Evolutionary conservation across 2,113 vertebrate species (phyloP).

Genomic region (Oryzias melastigma): DNA sequence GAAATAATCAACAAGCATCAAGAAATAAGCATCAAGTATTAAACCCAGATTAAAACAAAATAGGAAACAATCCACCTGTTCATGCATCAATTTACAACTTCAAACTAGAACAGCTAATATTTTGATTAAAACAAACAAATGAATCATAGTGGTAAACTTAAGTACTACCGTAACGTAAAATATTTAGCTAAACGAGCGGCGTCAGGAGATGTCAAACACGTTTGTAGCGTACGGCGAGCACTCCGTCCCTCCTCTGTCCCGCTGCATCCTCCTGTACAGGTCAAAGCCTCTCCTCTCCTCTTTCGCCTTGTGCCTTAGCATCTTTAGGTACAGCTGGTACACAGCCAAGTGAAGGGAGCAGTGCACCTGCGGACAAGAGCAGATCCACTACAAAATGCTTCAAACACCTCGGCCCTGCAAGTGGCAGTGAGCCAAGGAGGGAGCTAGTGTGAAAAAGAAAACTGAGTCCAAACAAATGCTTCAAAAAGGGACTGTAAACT

Average conservation of each 20-base stretch:
- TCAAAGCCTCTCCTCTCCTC: conserved; percentile 39
- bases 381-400: conserved; percentile 60
- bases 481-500: conserved; percentile 28
- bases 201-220: conserved; percentile 34
- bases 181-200: neutral
- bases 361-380: conserved; percentile 73
- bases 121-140: conserved; percentile 10
- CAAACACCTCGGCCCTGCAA: conserved; percentile 32
- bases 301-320: conserved; percentile 41
- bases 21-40: neutral
- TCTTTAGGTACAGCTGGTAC: conserved; percentile 65
- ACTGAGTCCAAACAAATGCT: conserved; percentile 7
- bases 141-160: conserved; percentile 5
- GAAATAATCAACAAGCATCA: neutral
- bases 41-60: neutral
- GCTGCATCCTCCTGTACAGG: conserved; percentile 57
- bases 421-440: conserved; percentile 31
- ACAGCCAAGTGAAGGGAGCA: conserved; percentile 73
- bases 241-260: conserved; percentile 53
- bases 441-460: conserved; percentile 4
- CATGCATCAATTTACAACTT: conserved; percentile 15
- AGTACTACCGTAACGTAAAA: neutral
- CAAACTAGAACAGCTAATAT: neutral
- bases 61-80: neutral
- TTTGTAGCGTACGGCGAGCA: conserved; percentile 61